Base-by-base conservation (phyloP, 2,888 invertebrate species). In the Dyspetes luteomarginatus region DNA sequence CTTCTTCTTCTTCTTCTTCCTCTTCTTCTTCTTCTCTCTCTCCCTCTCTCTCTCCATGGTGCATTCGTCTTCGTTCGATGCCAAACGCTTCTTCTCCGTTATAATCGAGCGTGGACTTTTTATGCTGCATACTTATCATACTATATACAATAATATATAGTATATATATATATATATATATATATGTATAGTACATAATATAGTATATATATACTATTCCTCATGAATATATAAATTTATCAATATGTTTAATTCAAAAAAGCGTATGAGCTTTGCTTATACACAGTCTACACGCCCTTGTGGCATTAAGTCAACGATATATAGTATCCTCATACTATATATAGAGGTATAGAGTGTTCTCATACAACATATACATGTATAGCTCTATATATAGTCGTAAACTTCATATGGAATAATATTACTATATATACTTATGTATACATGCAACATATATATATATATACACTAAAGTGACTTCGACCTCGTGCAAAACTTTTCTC, bases 21-120 rank as follows among this genome's bases (percentile, higher is more conserved):
- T 58, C 58, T 56, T 45, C 43, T 22, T 48, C 17, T 15, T 26
- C 17, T 64, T 48, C 48, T 26, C 55, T 60, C 80, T 43, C 65
- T 71, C 71, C 69, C 26, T 28, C 55, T 60, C 75, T 52, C 71
- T 65, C 64, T 36, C 65, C 65, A 56, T 30, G 48, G 52, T 50
- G 36, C 67, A 80, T 80, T 76, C 75, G 55, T 79, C 78, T 74
- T 79, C 64, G 69, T 69, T 64, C 75, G 58, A 64, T 55, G 65
- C 67, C 55, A 72, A 72, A 75, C 65, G 71, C 22, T 71, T 80
- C 75, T 22, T 60, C 71, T 58, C 71, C 58, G 75, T 80, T 75
- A 71, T 60, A 75, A 80, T 71, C 55, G 19, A 22, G 62, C 69
- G 36, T 36, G 4, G 26, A 56, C 56, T 26, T 28, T 22, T 56